Conservation (phyloP, 2,797 vertebrate genomes). For the Peromyscus aztecus region DNA sequence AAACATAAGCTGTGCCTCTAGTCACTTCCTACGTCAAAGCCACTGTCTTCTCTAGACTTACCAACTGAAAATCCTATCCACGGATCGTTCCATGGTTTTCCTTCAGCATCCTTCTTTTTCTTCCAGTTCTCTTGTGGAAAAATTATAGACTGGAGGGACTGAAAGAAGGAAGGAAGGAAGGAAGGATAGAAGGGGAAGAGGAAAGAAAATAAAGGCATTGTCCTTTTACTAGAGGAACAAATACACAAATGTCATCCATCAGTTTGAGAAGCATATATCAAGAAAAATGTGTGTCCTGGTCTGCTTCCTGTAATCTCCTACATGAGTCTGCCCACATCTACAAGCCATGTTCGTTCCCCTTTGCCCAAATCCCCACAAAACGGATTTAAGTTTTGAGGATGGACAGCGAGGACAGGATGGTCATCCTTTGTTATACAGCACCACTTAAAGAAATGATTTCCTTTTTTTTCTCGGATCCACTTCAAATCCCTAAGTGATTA, state of each 20-base stretch:
- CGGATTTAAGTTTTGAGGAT: constrained; percentile 6
- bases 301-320: background rate
- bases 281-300: background rate
- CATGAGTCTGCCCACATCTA: background rate
- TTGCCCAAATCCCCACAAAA: constrained; percentile 21
- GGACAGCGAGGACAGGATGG: background rate
- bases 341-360: background rate
- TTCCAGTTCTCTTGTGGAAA: background rate
- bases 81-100: background rate
- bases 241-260: background rate
- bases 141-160: background rate
- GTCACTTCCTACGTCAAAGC: background rate
- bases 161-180: background rate
- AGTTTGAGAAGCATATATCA: background rate
- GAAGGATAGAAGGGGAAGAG: too few species aligned
- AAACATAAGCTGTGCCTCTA: background rate
- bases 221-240: background rate
- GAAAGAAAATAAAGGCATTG: background rate
- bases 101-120: background rate
- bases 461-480: background rate
- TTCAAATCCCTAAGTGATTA: constrained; percentile 51
- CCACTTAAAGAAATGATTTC: constrained; percentile 53
- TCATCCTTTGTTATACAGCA: background rate
- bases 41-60: background rate
- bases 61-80: background rate